Percentiles rank a stretch among this genome's conserved stretches.
Evolutionary conservation across 2,113 vertebrate species (phyloP).

Genomic region (Atherinomorus stipes): DNA sequence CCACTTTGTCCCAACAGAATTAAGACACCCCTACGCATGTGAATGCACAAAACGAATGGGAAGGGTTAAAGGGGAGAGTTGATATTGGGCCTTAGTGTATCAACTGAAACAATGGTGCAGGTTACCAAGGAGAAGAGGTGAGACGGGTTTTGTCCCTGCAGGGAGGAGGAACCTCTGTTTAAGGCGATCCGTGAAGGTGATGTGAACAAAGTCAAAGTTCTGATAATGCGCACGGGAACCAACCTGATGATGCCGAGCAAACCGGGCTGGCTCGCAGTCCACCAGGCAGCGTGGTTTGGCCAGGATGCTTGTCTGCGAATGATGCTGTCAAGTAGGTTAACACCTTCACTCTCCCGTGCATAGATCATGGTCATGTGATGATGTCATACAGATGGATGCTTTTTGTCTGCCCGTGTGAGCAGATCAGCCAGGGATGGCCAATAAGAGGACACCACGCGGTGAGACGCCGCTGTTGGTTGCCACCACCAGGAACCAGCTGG

Average conservation of each 20-base stretch:
- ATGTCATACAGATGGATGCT: neutral
- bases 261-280: conserved; percentile 91
- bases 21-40: too few relatives aligned
- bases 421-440: conserved; percentile 87
- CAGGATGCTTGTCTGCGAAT: conserved; percentile 86
- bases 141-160: conserved; percentile 38
- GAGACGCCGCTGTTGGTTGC: conserved; percentile 90
- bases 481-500: conserved; percentile 75
- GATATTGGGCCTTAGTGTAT: neutral
- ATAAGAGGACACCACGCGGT: conserved; percentile 86
- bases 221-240: conserved; percentile 78
- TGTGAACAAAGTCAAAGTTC: conserved; percentile 74
- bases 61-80: too few relatives aligned
- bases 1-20: too few relatives aligned
- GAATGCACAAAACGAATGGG: too few relatives aligned
- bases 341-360: neutral
- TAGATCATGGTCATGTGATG: neutral
- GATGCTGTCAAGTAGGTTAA: conserved; percentile 85
- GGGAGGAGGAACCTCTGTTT: conserved; percentile 76
- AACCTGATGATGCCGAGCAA: conserved; percentile 85
- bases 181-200: conserved; percentile 71
- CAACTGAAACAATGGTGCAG: neutral
- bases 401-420: conserved; percentile 3
- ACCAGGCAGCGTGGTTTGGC: conserved; percentile 90
- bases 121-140: neutral